These are phyloP conservation scores for Cebus imitator DNA, from an alignment of 2,113 vertebrate species.

Conservation along the genomic window DNA sequence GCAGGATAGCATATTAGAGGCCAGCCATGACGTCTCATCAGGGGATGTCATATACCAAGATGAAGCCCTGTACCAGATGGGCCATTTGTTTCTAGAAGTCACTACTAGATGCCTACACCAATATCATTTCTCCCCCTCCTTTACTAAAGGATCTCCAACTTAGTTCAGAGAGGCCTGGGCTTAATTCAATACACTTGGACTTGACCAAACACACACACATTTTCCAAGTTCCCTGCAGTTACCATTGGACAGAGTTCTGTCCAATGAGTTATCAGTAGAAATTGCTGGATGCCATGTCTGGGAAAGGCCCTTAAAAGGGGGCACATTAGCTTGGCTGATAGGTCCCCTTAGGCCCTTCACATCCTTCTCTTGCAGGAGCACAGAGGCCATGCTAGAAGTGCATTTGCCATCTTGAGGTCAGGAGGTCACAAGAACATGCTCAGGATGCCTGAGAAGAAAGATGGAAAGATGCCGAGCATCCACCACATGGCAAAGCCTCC, in stretches of 20 bases:
- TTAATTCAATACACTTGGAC: not conserved
- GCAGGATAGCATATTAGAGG: not conserved
- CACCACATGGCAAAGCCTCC: not conserved
- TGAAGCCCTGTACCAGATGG: not conserved
- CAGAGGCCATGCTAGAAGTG: not conserved
- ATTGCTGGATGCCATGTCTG: not conserved
- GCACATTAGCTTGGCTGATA: not conserved
- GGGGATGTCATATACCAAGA: not conserved
- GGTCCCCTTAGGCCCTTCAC: not conserved
- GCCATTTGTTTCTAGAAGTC: not conserved
- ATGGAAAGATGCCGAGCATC: not conserved
- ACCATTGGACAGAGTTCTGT: not conserved
- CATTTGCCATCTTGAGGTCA: not conserved
- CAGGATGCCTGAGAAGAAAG: not conserved
- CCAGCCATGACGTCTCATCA: not conserved
- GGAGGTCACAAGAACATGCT: not conserved
- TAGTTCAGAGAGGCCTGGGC: not conserved
- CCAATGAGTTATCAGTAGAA: not conserved
- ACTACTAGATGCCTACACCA: not conserved
- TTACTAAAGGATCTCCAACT: not conserved
- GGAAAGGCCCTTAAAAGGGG: not conserved
- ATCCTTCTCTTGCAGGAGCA: not conserved
- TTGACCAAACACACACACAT: not conserved
- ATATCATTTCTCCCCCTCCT: not conserved
- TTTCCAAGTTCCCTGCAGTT: not conserved